Base-by-base conservation (phyloP, 37 sponge, comb jelly and placozoan genomes). In the Halichondria panicea region DNA sequence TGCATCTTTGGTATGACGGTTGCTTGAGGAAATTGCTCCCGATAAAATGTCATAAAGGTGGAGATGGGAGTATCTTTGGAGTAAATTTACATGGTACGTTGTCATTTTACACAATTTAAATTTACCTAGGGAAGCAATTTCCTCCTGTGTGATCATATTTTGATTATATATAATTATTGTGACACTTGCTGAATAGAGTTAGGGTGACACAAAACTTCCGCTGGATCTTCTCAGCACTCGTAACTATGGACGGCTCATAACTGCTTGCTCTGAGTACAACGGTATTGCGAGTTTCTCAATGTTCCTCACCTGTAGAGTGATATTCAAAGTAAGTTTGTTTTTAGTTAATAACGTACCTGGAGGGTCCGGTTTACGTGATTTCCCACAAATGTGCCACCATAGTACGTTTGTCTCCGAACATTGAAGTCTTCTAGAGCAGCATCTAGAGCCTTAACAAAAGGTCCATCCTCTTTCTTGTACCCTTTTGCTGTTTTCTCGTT, bases 311-410 rank as follows among this genome's bases (percentile, higher is more conserved):
- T 71, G 43, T 75, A 22, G n/a, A 75, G 6, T 53, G 38, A n/a
- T 50, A 32, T 52, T 30, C n/a, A n/a, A n/a, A n/a, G n/a, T n/a
- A n/a, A n/a, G n/a, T n/a, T n/a, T n/a, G n/a, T n/a, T n/a, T n/a
- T n/a, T n/a, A n/a, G n/a, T n/a, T n/a, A n/a, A n/a, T n/a, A n/a
- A n/a, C n/a, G n/a, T n/a, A n/a, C n/a, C n/a, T n/a, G n/a, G n/a
- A n/a, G n/a, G n/a, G n/a, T n/a, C n/a, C n/a, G n/a, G 81, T 80
- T 61, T 2, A 70, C 71, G 71, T 80, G 81, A 41, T 81, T 81
- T 25, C 81, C 81, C 5, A 81, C 50, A 62, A 81, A 81, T 24
- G 66, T 72, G 11, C 73, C 81, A 15, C 73, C 72, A 52, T 81
- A 41, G 50, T 81, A 81, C 13, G 72, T 65, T 35, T 81, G 72